phyloP scores from a whole-genome alignment of 2,888 invertebrate species.

The Agonopterix arenella region DNA sequence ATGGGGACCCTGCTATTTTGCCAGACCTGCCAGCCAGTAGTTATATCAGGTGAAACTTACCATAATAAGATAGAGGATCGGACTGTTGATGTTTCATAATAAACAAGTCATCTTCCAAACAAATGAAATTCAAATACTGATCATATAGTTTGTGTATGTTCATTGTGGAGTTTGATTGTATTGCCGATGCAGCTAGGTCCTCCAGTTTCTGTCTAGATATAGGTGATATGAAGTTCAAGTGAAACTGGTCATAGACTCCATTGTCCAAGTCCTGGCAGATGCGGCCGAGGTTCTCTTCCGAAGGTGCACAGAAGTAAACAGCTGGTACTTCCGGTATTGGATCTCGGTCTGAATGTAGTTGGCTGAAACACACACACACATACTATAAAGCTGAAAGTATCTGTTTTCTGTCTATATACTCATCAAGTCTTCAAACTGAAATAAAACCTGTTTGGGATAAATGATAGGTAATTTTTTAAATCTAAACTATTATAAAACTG shows the following conservation, averaged over 20 bases:
- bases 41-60: conserved; percentile 74
- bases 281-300: conserved; percentile 95
- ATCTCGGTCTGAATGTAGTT: conserved; percentile 91
- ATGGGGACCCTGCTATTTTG: too few relatives aligned
- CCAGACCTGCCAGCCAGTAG: too few relatives aligned
- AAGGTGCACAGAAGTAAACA: conserved; percentile 97
- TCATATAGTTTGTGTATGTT: conserved; percentile 97
- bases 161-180: conserved; percentile 93
- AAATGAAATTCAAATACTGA: conserved; percentile 99
- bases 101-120: conserved; percentile 98
- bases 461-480: too few relatives aligned
- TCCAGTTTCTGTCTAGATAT: conserved; percentile 95
- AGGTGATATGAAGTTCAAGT: conserved; percentile 97
- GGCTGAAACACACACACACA: conserved; percentile 66
- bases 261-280: conserved; percentile 94
- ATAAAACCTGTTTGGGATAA: too few relatives aligned
- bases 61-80: conserved; percentile 94
- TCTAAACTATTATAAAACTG: too few relatives aligned
- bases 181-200: conserved; percentile 94
- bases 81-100: conserved; percentile 94
- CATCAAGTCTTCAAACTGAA: too few relatives aligned
- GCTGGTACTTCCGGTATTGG: conserved; percentile 99
- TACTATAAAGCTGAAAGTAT: too few relatives aligned
- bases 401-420: too few relatives aligned
- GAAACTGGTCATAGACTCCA: conserved; percentile 95